These are phyloP conservation scores for Lycia hirtaria DNA, from an alignment of 2,888 invertebrate genomes.

Conservation along the genomic window DNA sequence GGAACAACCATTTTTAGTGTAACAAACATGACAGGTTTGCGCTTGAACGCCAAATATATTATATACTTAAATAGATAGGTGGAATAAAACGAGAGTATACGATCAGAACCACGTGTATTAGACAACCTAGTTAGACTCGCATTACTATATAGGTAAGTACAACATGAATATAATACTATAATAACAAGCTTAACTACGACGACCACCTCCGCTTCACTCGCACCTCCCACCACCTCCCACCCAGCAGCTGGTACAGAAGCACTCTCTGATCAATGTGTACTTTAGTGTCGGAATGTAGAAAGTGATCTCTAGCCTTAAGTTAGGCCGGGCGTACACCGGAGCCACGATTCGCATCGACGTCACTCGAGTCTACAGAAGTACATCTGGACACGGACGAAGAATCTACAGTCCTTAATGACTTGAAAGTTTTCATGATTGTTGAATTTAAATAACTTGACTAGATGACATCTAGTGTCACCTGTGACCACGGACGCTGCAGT, in stretches of 20 bases:
- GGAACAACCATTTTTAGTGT: no score
- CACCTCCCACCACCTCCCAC: background rate
- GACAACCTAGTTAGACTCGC: slow-evolving; percentile 52
- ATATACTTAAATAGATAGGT: no score
- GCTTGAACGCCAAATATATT: background rate
- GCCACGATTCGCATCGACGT: background rate
- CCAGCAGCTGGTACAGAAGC: no score
- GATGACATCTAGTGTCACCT: no score
- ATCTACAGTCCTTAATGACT: no score
- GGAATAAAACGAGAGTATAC: slow-evolving; percentile 35
- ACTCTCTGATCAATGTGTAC: background rate
- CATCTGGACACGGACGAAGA: no score
- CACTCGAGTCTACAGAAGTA: background rate
- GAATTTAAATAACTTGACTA: no score
- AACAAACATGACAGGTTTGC: no score
- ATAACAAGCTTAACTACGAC: slow-evolving; percentile 11
- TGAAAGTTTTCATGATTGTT: no score
- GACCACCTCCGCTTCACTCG: slow-evolving; percentile 15
- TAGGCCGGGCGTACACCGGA: background rate
- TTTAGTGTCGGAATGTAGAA: background rate
- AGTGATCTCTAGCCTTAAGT: background rate
- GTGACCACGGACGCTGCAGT: no score
- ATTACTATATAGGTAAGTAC: slow-evolving; percentile 45
- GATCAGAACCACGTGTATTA: slow-evolving; percentile 57
- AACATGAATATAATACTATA: slow-evolving; percentile 34